A percentile compares a stretch with the other conserved stretches of the same genome.
These are phyloP conservation scores for Pararge aegeria DNA, from an alignment of 1,140 invertebrate species.

Conservation along the genomic window DNA sequence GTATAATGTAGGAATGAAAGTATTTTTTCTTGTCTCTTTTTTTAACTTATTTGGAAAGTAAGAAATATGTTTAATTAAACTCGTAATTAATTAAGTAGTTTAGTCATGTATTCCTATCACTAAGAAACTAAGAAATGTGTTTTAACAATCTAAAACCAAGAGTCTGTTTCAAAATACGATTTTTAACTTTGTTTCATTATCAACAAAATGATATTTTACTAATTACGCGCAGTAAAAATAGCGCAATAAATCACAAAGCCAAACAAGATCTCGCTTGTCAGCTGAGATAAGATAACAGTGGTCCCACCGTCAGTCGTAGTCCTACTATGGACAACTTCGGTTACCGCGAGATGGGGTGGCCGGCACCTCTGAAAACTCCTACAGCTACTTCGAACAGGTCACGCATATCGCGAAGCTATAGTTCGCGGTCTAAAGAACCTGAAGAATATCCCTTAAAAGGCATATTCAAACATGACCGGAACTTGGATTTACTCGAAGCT, in stretches of 20 bases:
- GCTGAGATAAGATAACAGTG: conserved; percentile 62
- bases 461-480: conserved; percentile 58
- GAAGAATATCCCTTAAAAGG: conserved; percentile 64
- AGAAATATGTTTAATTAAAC: no score
- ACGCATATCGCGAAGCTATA: conserved; percentile 46
- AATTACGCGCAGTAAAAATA: conserved; percentile 61
- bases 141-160: no score
- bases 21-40: no score
- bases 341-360: conserved; percentile 72
- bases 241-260: conserved; percentile 59
- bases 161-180: no score
- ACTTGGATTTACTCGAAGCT: conserved; percentile 63
- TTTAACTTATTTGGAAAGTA: no score
- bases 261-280: conserved; percentile 50
- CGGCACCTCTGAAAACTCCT: conserved; percentile 55
- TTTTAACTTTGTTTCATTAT: conserved; percentile 1
- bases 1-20: no score
- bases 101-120: no score
- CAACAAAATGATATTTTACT: conserved; percentile 26
- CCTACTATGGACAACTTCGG: conserved; percentile 67
- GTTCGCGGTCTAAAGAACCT: conserved; percentile 50
- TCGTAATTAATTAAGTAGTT: no score
- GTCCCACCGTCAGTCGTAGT: conserved; percentile 36
- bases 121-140: no score
- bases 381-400: conserved; percentile 43